Evolutionary conservation across 92 coral and sea anemone genomes (phyloP), one percentile per base, ranked within the genome.

Genomic region (Epizoanthus illoricatus): DNA sequence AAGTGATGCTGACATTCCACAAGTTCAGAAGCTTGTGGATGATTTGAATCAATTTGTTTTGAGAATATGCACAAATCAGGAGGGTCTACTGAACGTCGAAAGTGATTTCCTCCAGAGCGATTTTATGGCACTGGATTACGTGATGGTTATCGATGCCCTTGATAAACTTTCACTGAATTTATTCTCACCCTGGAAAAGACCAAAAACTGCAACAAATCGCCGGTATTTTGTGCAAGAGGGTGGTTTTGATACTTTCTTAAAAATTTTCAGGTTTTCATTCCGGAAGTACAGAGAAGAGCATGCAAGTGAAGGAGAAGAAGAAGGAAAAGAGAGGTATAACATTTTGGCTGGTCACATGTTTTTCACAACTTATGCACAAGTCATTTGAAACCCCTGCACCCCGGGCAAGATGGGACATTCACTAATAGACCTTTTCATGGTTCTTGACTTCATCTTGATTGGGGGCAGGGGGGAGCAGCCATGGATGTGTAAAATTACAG

Each of bases 201-300:
- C 64, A 6, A 55, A 74, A 61, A 79, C 87, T 0, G 40, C 33
- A 3, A 80, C 84, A 10, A 87, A 83, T 81, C 80, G 90, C 15
- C 87, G 83, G 49, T 83, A 63, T 73, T 87, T 87, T 69, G 75
- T 67, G 16, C 90, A 87, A 65, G 79, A 81, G 55, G 78, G 65
- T n/a, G 87, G 87, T 10, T 76, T 87, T 47, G 47, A 67, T 36
- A 17, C 76, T 45, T 57, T 87, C 73, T 60, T 75, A 56, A 20
- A 45, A 20, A 75, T 82, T 66, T 87, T 74, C 43, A 70, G 62
- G 61, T 87, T 82, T 20, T 63, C 82, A 17, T 80, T 67, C 8
- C 64, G 7, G 69, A 61, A 59, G 88, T 67, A 84, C 23, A 9
- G 18, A 41, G 73, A 58, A 20, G 12, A 20, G 28, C 12, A 49